These are phyloP conservation scores for Galerucella calmariensis DNA, from an alignment of 2,888 invertebrate species.

Conservation along the genomic window DNA sequence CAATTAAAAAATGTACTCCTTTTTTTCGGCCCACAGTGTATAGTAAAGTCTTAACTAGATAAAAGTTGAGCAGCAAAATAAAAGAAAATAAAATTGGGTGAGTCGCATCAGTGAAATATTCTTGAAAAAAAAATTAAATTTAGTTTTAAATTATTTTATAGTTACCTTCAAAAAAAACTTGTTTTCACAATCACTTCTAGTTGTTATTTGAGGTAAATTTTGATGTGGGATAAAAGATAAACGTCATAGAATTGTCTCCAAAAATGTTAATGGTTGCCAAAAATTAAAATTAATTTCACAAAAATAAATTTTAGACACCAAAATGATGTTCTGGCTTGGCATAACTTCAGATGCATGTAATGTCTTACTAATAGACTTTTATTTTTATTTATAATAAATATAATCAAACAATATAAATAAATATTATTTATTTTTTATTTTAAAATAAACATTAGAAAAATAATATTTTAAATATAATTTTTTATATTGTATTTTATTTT, in stretches of 20 bases:
- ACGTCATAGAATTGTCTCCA: slow-evolving; percentile 4
- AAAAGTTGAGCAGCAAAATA: too few species aligned
- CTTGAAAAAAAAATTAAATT: not conserved
- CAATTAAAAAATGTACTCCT: too few species aligned
- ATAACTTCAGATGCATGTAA: not conserved
- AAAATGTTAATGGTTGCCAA: slow-evolving; percentile 21
- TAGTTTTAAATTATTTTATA: not conserved
- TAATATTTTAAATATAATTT: not conserved
- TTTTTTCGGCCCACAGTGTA: too few species aligned
- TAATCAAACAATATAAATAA: not conserved
- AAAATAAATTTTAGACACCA: not conserved
- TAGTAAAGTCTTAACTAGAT: too few species aligned
- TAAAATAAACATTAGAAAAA: not conserved
- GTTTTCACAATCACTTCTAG: slow-evolving; percentile 4
- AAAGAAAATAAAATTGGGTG: too few species aligned
- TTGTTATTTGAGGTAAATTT: slow-evolving; percentile 15
- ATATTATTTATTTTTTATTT: not conserved
- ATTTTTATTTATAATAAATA: not conserved
- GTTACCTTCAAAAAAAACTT: not conserved
- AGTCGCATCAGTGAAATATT: too few species aligned
- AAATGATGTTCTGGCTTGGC: not conserved
- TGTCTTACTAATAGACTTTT: not conserved
- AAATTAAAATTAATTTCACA: slow-evolving; percentile 26
- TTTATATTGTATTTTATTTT: too few species aligned
- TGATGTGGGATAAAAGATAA: not conserved